These are phyloP conservation scores for Amaurobius ferox DNA, from an alignment of 2,888 invertebrate genomes.

Conservation along the genomic window DNA sequence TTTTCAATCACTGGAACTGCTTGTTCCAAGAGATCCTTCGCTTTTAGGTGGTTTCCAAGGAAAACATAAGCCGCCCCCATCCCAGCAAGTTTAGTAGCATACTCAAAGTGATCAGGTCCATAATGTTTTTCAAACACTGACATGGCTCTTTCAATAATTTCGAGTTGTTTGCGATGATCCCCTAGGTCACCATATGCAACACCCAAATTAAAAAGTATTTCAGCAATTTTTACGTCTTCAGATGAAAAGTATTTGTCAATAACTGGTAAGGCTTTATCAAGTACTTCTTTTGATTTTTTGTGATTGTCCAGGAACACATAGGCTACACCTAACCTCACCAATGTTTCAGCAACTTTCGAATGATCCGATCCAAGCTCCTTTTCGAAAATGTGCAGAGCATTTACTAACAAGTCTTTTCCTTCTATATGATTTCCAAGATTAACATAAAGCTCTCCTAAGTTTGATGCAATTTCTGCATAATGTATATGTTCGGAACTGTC, in stretches of 20 bases:
- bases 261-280: constrained; percentile 38
- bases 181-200: constrained; percentile 54
- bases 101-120: constrained; percentile 40
- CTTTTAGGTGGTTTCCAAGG: constrained; percentile 37
- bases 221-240: constrained; percentile 28
- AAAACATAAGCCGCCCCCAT: constrained; percentile 55
- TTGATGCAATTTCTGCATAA: constrained; percentile 21
- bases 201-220: constrained; percentile 29
- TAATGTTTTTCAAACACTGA: constrained; percentile 24
- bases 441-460: constrained; percentile 24
- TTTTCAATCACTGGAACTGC: constrained; percentile 40
- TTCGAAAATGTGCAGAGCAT: constrained; percentile 13
- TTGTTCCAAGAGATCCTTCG: constrained; percentile 37
- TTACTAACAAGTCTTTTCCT: constrained; percentile 23
- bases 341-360: constrained; percentile 33
- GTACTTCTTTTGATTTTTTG: constrained; percentile 21
- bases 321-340: constrained; percentile 31
- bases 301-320: constrained; percentile 43
- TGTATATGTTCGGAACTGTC: constrained; percentile 12
- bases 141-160: constrained; percentile 35
- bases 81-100: constrained; percentile 37
- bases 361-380: background rate
- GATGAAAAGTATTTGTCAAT: constrained; percentile 16
- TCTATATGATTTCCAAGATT: constrained; percentile 29
- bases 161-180: constrained; percentile 33